A percentile compares a stretch with the other conserved stretches of the same genome.
Evolutionary conservation across 2,888 invertebrate species (phyloP).

Genomic region (Nomada fucata): DNA sequence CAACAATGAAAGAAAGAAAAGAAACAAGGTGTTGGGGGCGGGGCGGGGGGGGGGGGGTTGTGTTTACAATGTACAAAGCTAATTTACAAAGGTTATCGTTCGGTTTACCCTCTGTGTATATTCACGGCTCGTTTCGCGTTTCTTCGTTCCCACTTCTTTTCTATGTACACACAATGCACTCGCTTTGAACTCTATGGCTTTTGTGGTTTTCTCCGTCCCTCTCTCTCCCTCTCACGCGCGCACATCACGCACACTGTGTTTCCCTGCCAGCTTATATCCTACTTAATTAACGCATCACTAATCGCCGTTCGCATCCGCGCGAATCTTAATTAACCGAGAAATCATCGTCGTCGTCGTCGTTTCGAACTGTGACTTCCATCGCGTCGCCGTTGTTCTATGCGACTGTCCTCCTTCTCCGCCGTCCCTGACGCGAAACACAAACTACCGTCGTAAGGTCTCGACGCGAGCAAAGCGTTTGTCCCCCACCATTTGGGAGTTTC

Average conservation of each 20-base stretch:
- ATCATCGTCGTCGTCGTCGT: constrained; percentile 2
- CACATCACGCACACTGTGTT: constrained; percentile 30
- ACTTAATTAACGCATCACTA: constrained; percentile 16
- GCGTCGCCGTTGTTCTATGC: not conserved
- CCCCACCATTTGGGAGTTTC: too few species aligned
- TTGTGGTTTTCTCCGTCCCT: constrained; percentile 49
- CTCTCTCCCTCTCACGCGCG: constrained; percentile 37
- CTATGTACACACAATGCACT: constrained; percentile 59
- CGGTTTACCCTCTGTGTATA: constrained; percentile 61
- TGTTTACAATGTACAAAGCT: constrained; percentile 62
- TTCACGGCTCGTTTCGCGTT: constrained; percentile 49
- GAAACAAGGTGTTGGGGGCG: not conserved
- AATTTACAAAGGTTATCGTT: constrained; percentile 70
- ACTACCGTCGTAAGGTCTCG: too few species aligned
- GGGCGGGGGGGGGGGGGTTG: constrained; percentile 19
- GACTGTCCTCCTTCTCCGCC: too few species aligned
- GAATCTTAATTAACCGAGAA: constrained; percentile 14
- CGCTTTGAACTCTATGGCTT: constrained; percentile 56
- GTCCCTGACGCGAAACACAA: too few species aligned
- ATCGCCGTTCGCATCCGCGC: constrained; percentile 5
- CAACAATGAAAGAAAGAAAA: constrained; percentile 36
- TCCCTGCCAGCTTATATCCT: not conserved
- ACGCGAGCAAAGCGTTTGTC: too few species aligned
- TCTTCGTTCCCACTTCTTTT: constrained; percentile 36
- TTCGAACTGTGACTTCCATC: not conserved